Evolutionary conservation across 2,888 invertebrate genomes (phyloP), one percentile per base, ranked within the genome.

Genomic region (Tromatobia lineatoria): DNA sequence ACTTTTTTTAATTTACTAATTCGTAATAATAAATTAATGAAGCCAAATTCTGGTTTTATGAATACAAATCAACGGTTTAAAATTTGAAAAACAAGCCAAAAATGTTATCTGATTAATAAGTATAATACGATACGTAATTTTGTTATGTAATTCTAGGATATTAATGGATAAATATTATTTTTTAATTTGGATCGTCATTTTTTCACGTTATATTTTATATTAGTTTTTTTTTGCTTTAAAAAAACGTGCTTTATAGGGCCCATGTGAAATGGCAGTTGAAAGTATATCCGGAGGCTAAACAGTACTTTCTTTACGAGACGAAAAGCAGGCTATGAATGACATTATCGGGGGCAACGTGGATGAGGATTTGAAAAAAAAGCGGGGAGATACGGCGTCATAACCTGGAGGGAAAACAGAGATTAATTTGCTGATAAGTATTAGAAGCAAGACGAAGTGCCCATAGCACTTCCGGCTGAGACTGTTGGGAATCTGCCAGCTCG

Each of bases 351-450:
- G 34, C 20, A 47, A 15, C 73, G 61, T 29, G n/a, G 45, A 54
- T 67, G 57, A 64, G 50, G 73, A 73, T 73, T n/a, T 18, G 38
- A 38, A 57, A 18, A 47, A 42, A 47, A 45, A 54, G 67, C 45
- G 77, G 25, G 38, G 69, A 64, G 25, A 54, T 20, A 61, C n/a
- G 77, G 74, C 61, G 84, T 81, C 77, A 77, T 74, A 84, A 77
- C 57, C 74, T 74, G 78, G 73, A 81, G 74, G 80, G 84, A 84
- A 84, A 80, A 78, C 80, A 80, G 78, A 69, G 84, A 84, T 84
- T 81, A 84, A 84, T 84, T 84, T 77, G 84, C 76, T 81, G 84
- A 84, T 84, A 84, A 84, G 84, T 23, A 47, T 18, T 57, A 69
- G 74, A 78, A 78, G 54, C 69, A 38, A 69, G 74, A 80, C 52